Base-by-base conservation (phyloP, 2,113 vertebrate genomes). In the Malaclemys terrapin region DNA sequence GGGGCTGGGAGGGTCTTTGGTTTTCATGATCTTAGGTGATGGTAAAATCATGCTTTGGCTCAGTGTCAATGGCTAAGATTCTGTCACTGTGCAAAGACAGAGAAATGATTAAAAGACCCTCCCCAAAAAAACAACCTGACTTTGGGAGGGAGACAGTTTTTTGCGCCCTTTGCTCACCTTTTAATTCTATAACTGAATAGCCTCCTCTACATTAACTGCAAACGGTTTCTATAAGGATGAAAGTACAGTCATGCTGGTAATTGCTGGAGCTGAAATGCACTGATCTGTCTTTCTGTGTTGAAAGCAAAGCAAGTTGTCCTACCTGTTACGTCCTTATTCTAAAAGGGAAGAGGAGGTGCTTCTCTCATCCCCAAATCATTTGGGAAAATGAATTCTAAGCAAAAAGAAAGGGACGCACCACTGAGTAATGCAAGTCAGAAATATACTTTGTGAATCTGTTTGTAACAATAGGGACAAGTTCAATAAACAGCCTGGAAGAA, bases 371-470 rank as follows among this genome's bases (percentile, higher is more conserved):
- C 24, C 38, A 20, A 12, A 42, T 56, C 38, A 16, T 29, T n/a
- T n/a, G 35, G n/a, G 53, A 42, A 27, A 78, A 47, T 47, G 6
- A 29, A 78, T 42, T 25, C 80, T 29, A 6, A 82, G 45, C 53
- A 29, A 45, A 38, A 82, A 56, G 53, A 82, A 59, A 78, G 57
- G 1, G 49, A 29, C 29, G 9, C 25, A 56, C 47, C 83, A 31
- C 50, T 0, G 0, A 89, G 79, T 38, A 19, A 5, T 0, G 5
- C 14, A 5, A 62, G 56, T 69, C 31, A 49, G 42, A 5, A 89
- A 62, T 1, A 0, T 6, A 1, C 1, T 0, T 0, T 31, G 8
- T 49, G 49, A 81, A 22, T 35, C 62, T 42, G 10, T 4, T 72
- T 72, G 17, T 72, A 72, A 19, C 65, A n/a, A 72, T 38, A 72